Evolutionary conservation across 2,888 invertebrate species (phyloP), one percentile per base, ranked within the genome.

Genomic region (Agriopis aurantiaria): DNA sequence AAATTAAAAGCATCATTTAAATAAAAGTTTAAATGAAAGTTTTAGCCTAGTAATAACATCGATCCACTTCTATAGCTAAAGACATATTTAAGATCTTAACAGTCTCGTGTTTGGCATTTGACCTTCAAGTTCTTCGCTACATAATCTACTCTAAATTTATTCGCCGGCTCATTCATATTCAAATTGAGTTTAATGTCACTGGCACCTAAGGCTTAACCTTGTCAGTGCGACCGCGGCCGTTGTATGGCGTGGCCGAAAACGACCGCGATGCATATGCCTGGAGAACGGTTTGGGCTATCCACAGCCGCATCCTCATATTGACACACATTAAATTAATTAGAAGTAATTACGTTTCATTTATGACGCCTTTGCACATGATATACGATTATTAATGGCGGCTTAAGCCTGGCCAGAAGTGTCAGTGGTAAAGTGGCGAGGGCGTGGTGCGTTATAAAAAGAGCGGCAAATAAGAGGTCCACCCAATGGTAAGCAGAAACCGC

Each of bases 201-300:
- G 62, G 55, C 65, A 65, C 69, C 65, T 65, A 60, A 55, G 56
- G 55, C 48, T 33, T 66, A 69, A 68, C 73, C 69, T 59, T 64
- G 64, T 53, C 61, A 52, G 17, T 58, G 70, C 51, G 51, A 17
- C 41, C n/a, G 33, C n/a, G 10, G 11, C 52, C 14, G 52, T 61
- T 69, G 59, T 23, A 48, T 55, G 53, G 40, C 40, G 23, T 41
- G 53, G 5, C 59, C 43, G 11, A 59, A 68, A 64, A 46, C n/a
- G 46, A 2, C 45, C 23, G 33, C 33, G 33, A 12, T 58, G 46
- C 23, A 58, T 58, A 46, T 58, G 45, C 43, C 40, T 58, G 58
- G 60, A 14, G 1, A 8, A 51, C 14, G 11, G 7, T 55, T 64
- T 49, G 14, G 62, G 41, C 3, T 41, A 48, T 2, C 17, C 40